Evolutionary conservation across 2,797 vertebrate species (phyloP).

Genomic region (Micrastur ruficollis): DNA sequence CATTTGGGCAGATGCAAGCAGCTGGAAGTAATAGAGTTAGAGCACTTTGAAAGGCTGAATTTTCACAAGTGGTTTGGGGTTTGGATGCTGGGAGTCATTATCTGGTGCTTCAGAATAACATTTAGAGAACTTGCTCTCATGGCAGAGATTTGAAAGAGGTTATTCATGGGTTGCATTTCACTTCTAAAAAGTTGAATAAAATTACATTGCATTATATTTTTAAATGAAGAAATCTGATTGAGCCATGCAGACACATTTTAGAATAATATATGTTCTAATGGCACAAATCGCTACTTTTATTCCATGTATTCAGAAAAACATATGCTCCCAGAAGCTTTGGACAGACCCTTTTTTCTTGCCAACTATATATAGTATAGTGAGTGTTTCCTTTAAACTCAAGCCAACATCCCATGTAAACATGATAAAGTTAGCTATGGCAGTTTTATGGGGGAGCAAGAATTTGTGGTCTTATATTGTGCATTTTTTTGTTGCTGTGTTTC

Average conservation of each 20-base stretch:
- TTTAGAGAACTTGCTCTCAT: constrained; percentile 68
- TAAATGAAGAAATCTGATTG: constrained; percentile 59
- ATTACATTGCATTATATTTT: constrained; percentile 63
- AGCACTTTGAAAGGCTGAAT: constrained; percentile 64
- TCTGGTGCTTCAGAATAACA: constrained; percentile 68
- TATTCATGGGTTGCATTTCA: constrained; percentile 69
- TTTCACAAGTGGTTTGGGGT: constrained; percentile 73
- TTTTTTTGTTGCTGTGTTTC: neutral
- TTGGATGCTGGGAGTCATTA: constrained; percentile 67
- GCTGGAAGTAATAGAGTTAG: constrained; percentile 71
- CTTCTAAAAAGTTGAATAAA: constrained; percentile 66
- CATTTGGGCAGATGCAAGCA: constrained; percentile 63
- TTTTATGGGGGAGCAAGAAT: constrained; percentile 28
- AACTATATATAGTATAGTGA: neutral
- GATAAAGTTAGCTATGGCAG: constrained; percentile 10
- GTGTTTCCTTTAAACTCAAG: constrained; percentile 22
- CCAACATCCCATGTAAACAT: constrained; percentile 25
- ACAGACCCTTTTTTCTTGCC: constrained; percentile 5
- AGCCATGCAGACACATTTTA: constrained; percentile 45
- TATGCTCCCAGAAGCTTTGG: constrained; percentile 41
- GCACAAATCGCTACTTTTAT: constrained; percentile 50
- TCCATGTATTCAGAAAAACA: constrained; percentile 56
- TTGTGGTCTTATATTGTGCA: neutral
- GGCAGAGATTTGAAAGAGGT: constrained; percentile 65
- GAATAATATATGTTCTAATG: constrained; percentile 56